Base-by-base conservation (phyloP, 2,888 invertebrate species). In the Hypomecis punctinalis region DNA sequence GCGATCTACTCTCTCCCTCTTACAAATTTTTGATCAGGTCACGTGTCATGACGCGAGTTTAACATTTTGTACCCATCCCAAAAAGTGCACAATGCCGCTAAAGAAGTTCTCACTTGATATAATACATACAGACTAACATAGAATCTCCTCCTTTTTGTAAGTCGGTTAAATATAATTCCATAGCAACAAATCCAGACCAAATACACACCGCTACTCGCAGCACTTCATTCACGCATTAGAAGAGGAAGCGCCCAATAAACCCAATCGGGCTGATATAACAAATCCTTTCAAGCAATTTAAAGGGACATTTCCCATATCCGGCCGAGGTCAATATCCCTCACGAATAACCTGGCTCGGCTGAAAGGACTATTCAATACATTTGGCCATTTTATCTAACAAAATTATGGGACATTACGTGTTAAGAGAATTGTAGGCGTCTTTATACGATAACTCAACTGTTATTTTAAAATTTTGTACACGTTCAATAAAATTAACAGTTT, bases 321-420 rank as follows among this genome's bases (percentile, higher is more conserved):
- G 76, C 72, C 66, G 84, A 84, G 90, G 86, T 90, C 90, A 86
- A 88, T 80, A 85, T 51, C 85, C 85, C 83, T 76, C 75, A 79
- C 75, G 79, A 79, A 79, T 79, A 90, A 83, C 85, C 83, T 84
- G 85, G 86, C 88, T 86, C 86, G 85, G 86, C 84, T 86, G 84
- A 86, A 86, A 85, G 83, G 86, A 80, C 88, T 83, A 85, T 91
- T 89, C 91, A 91, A 90, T 91, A 90, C 83, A 88, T 90, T 89
- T 86, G 83, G 82, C 89, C 85, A 90, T 91, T 91, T 91, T 77
- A 79, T 84, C 80, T 91, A 91, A 91, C 89, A 80, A 87, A 82
- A 91, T 91, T 91, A 92, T 91, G 88, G 91, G 83, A 83, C 85
- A 87, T 90, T 86, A 90, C 90, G 89, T 89, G 87, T 87, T 85